Evolutionary conservation across 2,888 invertebrate genomes (phyloP), one percentile per base, ranked within the genome.

Genomic region (Drosophila demipolita): DNA sequence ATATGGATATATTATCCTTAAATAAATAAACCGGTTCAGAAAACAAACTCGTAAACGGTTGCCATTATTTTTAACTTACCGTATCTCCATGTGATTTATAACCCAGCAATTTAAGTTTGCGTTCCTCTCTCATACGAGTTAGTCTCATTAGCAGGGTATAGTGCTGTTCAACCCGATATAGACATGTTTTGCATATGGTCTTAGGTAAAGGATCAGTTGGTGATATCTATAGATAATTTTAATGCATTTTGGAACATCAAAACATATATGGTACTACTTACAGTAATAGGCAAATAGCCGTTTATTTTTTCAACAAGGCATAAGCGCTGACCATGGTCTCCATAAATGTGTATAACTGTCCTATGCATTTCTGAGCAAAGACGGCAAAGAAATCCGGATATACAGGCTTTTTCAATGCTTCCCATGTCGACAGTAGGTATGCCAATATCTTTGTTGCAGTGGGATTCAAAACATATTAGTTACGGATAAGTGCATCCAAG

Each of bases 341-440:
- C 96, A 92, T 97, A 97, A 82, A 97, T 96, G 92, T 97, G 97
- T 83, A 97, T 95, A 64, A 97, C 97, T 59, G 90, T 95, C 91
- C 96, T 95, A 93, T 97, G 97, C 95, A 97, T 96, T 94, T 97
- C 96, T 38, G 97, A 97, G 93, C 97, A 97, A 73, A 97, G 94
- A 91, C 97, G 95, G 93, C 97, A 97, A 91, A 97, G 95, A 94
- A 96, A 97, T 81, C 97, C 97, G 60, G 96, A 96, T 90, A 97
- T 95, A 82, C 96, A 95, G 61, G 96, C 97, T 93, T 95, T 95
- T 86, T 96, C 96, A 87, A 96, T 95, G 91, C 97, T 97, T 55
- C 97, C 97, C 97, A 97, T 97, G 52, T 49, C 65, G 36, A 61
- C 35, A 32, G 65, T 49, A 36, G 40, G 35, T 63, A 50, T 42